Evolutionary conservation across 1,140 invertebrate species (phyloP).

Genomic region (Acromyrmex heyeri): DNA sequence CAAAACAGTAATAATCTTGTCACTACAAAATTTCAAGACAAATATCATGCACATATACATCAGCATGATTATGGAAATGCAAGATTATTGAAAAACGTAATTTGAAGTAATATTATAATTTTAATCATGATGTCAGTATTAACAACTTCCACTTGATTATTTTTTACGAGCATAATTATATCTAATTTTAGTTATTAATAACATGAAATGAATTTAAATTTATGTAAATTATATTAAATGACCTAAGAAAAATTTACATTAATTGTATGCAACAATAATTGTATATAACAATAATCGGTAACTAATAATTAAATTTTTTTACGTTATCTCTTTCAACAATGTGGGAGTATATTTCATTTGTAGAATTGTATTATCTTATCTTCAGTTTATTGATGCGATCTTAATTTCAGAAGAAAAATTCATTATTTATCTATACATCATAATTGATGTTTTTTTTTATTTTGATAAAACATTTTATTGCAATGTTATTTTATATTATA

Average conservation of each 20-base stretch:
- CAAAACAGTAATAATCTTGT: background rate
- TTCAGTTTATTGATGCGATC: background rate
- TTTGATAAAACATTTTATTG: slow-evolving; percentile 5
- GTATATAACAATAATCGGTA: too few relatives aligned
- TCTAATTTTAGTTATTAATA: too few relatives aligned
- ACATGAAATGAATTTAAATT: too few relatives aligned
- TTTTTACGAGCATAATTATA: background rate
- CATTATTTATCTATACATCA: background rate
- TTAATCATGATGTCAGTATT: background rate
- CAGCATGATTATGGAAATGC: background rate
- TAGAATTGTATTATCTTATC: too few relatives aligned
- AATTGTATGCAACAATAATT: too few relatives aligned
- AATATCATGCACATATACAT: background rate
- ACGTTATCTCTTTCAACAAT: background rate
- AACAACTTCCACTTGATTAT: background rate
- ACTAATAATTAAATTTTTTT: background rate
- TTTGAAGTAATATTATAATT: background rate
- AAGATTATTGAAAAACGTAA: background rate
- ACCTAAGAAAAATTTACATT: background rate
- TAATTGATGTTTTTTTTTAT: background rate
- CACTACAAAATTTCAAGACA: background rate
- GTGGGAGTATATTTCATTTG: too few relatives aligned
- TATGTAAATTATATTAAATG: background rate
- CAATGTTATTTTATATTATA: background rate
- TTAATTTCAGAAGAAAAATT: background rate